Percentiles rank a stretch among this genome's conserved stretches.
phyloP scores from a whole-genome alignment of 2,888 invertebrate genomes.

The Heteromyza rotundicornis region DNA sequence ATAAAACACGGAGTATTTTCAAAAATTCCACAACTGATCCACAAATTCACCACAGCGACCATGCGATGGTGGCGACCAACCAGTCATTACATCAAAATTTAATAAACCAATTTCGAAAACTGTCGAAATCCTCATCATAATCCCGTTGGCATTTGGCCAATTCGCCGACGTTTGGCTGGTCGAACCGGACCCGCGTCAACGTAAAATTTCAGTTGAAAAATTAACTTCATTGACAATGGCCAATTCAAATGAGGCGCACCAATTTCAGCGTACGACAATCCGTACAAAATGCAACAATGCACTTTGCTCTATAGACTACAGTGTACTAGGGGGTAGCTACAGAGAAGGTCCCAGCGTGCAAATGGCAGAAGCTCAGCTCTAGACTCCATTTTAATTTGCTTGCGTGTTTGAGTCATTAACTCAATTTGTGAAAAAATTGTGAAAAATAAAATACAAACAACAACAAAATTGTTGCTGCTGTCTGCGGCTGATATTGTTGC shows the following conservation, averaged over 20 bases:
- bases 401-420: conserved; percentile 19
- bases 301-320: no score
- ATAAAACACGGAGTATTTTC: no score
- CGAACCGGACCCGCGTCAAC: not conserved
- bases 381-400: conserved; percentile 21
- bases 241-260: conserved; percentile 1
- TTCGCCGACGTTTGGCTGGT: no score
- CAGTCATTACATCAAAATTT: not conserved
- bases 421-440: conserved; percentile 9
- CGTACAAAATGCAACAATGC: no score
- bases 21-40: no score
- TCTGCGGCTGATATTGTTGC: not conserved
- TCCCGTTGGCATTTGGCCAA: conserved; percentile 11
- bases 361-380: no score
- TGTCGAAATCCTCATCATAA: not conserved
- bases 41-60: no score
- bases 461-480: not conserved
- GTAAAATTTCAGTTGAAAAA: not conserved
- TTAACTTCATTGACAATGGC: conserved; percentile 14
- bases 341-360: not conserved
- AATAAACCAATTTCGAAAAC: not conserved
- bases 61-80: no score
- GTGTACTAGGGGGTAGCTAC: not conserved
- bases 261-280: not conserved
- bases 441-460: not conserved